Conservation (phyloP, 2,888 invertebrate species). For the Diplazon laetatorius region DNA sequence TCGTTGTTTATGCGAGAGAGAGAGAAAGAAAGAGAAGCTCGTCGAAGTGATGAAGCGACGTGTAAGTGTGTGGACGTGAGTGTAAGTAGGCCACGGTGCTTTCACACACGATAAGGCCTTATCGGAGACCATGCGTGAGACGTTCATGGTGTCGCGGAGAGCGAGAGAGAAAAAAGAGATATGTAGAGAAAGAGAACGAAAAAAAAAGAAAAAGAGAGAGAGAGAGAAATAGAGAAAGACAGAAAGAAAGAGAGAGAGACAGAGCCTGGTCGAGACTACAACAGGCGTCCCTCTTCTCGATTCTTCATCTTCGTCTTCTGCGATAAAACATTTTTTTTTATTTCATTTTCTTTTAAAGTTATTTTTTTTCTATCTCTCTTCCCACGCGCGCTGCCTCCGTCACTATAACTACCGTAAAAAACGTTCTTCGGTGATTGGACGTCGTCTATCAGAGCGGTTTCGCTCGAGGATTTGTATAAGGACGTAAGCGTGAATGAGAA, state of each 20-base stretch:
- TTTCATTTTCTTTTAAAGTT: too few relatives aligned
- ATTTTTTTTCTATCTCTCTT: too few relatives aligned
- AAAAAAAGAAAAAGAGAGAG: constrained; percentile 18
- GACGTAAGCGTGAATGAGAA: constrained; percentile 65
- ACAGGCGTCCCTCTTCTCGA: too few relatives aligned
- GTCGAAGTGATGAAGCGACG: neutral
- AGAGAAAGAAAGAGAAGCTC: too few relatives aligned
- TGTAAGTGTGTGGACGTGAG: constrained; percentile 54
- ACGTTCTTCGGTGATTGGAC: neutral
- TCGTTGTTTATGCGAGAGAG: neutral
- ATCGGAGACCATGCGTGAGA: constrained; percentile 76
- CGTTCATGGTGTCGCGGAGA: constrained; percentile 61
- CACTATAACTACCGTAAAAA: constrained; percentile 24
- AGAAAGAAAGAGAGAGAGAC: too few relatives aligned
- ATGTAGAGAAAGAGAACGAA: constrained; percentile 23
- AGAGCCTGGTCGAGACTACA: too few relatives aligned
- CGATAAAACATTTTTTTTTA: constrained; percentile 59
- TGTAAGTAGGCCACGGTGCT: constrained; percentile 81
- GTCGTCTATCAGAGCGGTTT: constrained; percentile 11
- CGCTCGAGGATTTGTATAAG: constrained; percentile 68
- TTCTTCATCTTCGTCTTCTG: neutral
- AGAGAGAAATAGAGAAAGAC: constrained; percentile 18
- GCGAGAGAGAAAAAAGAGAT: constrained; percentile 12
- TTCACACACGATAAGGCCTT: constrained; percentile 81
- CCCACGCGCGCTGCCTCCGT: constrained; percentile 43